Evolutionary conservation across 2,113 vertebrate genomes (phyloP).

Genomic region (Myxocyprinus asiaticus): DNA sequence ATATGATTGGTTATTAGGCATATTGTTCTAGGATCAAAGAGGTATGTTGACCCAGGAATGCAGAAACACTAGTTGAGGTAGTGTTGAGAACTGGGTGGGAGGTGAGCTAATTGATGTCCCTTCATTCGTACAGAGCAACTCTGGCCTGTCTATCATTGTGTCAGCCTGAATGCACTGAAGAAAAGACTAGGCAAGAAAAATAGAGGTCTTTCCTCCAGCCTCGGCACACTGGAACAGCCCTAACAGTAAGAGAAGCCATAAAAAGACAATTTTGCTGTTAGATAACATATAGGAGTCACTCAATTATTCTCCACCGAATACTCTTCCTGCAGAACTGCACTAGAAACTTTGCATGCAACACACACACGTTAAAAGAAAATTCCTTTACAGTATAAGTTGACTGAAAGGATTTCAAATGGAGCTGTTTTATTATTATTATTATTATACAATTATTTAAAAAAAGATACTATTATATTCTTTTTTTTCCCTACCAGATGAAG

Average conservation of each 20-base stretch:
- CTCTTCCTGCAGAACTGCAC: slow-evolving; percentile 4
- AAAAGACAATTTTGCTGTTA: slow-evolving; percentile 24
- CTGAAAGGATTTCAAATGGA: slow-evolving; percentile 4
- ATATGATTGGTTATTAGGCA: no score
- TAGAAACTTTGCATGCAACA: slow-evolving; percentile 14
- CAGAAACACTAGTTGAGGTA: no score
- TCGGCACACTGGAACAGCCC: slow-evolving; percentile 26
- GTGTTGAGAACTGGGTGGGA: not conserved
- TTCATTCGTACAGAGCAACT: slow-evolving; percentile 11
- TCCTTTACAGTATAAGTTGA: not conserved
- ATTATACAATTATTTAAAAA: no score
- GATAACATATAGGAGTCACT: slow-evolving; percentile 7
- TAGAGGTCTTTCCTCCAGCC: slow-evolving; percentile 32
- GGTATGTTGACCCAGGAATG: no score
- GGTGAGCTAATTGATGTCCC: slow-evolving; percentile 13
- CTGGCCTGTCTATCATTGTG: slow-evolving; percentile 23
- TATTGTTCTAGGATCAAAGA: no score
- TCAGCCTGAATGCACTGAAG: not conserved
- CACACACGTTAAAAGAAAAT: not conserved
- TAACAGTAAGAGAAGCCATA: slow-evolving; percentile 21
- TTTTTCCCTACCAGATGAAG: no score
- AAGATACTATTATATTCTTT: no score
- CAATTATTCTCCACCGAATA: slow-evolving; percentile 26
- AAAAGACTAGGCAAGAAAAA: slow-evolving; percentile 35
- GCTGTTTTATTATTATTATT: no score